Evolutionary conservation across 2,888 invertebrate genomes (phyloP), one percentile per base, ranked within the genome.

Genomic region (Idaea aversata): DNA sequence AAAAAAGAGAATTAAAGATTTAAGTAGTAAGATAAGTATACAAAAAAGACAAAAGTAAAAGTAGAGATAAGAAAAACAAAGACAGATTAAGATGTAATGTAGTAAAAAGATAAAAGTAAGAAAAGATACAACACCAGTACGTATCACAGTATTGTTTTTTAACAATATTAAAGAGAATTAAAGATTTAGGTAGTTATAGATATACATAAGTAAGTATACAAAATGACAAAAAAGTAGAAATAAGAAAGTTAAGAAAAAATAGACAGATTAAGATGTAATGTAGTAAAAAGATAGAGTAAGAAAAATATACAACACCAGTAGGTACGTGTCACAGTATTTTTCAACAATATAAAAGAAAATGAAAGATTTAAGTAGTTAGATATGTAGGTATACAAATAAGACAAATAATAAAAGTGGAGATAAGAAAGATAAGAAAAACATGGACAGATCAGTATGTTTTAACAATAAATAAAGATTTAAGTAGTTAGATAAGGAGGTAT

Each of bases 61-160:
- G n/a, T n/a, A n/a, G n/a, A n/a, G n/a, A n/a, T 38, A 6, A 36
- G 10, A 6, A n/a, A n/a, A n/a, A n/a, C n/a, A n/a, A n/a, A n/a
- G n/a, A n/a, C n/a, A n/a, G n/a, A n/a, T n/a, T 38, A 38, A 38
- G 38, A 38, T 5, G 10, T 36, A 5, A 36, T 10, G 16, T 7
- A 62, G 15, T 59, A 38, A 47, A 25, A 59, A 35, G 38, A 59
- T 63, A n/a, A 60, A 58, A 64, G 61, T 7, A 67, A 61, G 60
- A 61, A 5, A 61, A 61, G 5, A 36, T 60, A 35, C 4, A 15
- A 88, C 84, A 84, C 77, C 38, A 84, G 86, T 86, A 85, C 86
- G 80, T 92, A 92, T 92, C 92, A 92, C 92, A 93, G 92, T n/a
- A n/a, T n/a, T 89, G 88, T 87, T 82, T 87, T 89, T 89, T 84